Evolutionary conservation across 2,888 invertebrate genomes (phyloP), one percentile per base, ranked within the genome.

Genomic region (Rutpela maculata): DNA sequence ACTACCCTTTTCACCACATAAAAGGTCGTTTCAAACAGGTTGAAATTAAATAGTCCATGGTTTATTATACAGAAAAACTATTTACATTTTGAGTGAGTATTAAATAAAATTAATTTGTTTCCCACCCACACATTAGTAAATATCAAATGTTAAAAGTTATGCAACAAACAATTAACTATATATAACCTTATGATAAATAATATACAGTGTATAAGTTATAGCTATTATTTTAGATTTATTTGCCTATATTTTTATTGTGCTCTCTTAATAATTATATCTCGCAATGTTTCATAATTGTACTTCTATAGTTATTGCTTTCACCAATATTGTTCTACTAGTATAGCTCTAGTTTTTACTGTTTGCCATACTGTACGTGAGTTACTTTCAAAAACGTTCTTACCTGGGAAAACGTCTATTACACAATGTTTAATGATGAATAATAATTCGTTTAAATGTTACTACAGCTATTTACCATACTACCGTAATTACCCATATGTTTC

Each of bases 381-480:
- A 74, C 74, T 74, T 67, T 74, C 67, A 43, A 55, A 67, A 65
- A 74, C 26, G 67, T 57, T 35, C 55, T 60, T 60, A 66, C 74
- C 74, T 74, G 67, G 59, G 67, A 74, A 66, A 67, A 67, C 57
- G 56, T 35, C 22, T 56, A n/a, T 57, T 66, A 74, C 66, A 67
- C 67, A 74, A 74, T 67, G 12, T 35, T 31, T 56, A 65, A 35
- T 70, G 19, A 70, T 56, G 43, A 72, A 62, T 72, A 63, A 62
- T 50, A 3, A 62, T 50, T 62, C 17, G 15, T 72, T 50, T 22
- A 72, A 62, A 59, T 19, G 31, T 59, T 70, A 26, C 15, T 22
- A 55, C 22, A 19, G 50, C 55, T 50, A 55, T 19, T 66, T 66
- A 66, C 66, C 43, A 66, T 66, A 31, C 31, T 43, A 43, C 43